Evolutionary conservation across 1,140 invertebrate species (phyloP).

Genomic region (Penaeus chinensis): DNA sequence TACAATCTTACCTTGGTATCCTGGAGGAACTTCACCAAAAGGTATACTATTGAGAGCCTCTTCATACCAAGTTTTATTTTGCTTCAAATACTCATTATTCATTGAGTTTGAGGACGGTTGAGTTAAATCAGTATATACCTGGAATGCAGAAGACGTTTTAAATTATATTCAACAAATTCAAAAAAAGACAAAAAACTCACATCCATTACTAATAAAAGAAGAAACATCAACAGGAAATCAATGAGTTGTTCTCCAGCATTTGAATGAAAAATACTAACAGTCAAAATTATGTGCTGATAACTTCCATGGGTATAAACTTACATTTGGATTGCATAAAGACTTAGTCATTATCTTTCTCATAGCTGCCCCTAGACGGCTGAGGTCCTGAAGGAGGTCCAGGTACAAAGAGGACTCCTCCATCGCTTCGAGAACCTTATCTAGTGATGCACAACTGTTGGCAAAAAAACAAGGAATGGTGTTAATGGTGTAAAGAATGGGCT

Average conservation of each 20-base stretch:
- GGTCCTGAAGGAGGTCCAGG: constrained; percentile 88
- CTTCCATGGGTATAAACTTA: constrained; percentile 64
- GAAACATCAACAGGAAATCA: neutral
- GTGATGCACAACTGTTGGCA: constrained; percentile 11
- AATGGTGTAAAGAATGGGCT: no score
- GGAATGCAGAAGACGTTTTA: constrained; percentile 5
- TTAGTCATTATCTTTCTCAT: constrained; percentile 93
- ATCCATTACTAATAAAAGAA: neutral
- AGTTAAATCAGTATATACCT: constrained; percentile 69
- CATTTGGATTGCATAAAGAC: constrained; percentile 85
- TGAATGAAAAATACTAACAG: no score
- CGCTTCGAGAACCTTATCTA: constrained; percentile 68
- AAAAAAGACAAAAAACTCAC: neutral
- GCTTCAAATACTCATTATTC: constrained; percentile 75
- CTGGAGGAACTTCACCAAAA: constrained; percentile 83
- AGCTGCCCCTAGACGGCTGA: constrained; percentile 93
- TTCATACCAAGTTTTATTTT: constrained; percentile 82
- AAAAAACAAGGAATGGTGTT: neutral
- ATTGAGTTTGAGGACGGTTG: constrained; percentile 60
- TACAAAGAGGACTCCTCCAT: constrained; percentile 84
- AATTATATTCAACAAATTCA: neutral
- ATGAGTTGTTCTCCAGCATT: no score
- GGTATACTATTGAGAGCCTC: constrained; percentile 82
- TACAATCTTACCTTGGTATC: constrained; percentile 73
- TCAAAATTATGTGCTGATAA: no score